phyloP scores from a whole-genome alignment of 1,140 invertebrate species.

The Leptinotarsa defecta region DNA sequence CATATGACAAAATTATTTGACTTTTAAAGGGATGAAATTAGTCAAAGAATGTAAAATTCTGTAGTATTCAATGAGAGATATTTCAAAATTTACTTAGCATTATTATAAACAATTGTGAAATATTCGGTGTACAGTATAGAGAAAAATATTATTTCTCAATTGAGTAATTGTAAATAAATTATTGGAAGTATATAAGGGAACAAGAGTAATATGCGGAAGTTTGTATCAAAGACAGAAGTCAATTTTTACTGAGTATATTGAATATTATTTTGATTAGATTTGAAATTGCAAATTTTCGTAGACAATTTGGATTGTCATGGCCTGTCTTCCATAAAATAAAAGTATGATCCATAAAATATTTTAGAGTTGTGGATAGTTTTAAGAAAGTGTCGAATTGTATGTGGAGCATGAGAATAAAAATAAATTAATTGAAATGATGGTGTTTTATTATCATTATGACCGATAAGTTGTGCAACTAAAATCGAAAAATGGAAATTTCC shows the following conservation, averaged over 20 bases:
- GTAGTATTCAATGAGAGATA: too few species aligned
- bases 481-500: too few species aligned
- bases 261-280: background rate
- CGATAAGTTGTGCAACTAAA: too few species aligned
- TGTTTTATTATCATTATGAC: too few species aligned
- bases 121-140: too few species aligned
- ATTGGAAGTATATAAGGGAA: constrained; percentile 25
- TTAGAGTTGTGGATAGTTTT: constrained; percentile 17
- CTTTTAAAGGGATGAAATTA: too few species aligned
- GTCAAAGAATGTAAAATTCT: too few species aligned
- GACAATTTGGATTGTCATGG: constrained; percentile 49
- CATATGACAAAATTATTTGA: too few species aligned
- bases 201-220: constrained; percentile 40
- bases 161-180: background rate
- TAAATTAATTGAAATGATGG: constrained; percentile 5
- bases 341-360: constrained; percentile 32
- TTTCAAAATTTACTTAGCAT: too few species aligned
- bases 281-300: constrained; percentile 39
- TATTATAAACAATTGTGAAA: too few species aligned
- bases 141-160: too few species aligned
- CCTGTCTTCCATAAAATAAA: constrained; percentile 52
- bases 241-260: constrained; percentile 15
- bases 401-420: background rate
- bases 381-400: background rate
- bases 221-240: constrained; percentile 26